Base-by-base conservation (phyloP, 37 sponge, comb jelly and placozoan genomes). In the Ianthella basta region DNA sequence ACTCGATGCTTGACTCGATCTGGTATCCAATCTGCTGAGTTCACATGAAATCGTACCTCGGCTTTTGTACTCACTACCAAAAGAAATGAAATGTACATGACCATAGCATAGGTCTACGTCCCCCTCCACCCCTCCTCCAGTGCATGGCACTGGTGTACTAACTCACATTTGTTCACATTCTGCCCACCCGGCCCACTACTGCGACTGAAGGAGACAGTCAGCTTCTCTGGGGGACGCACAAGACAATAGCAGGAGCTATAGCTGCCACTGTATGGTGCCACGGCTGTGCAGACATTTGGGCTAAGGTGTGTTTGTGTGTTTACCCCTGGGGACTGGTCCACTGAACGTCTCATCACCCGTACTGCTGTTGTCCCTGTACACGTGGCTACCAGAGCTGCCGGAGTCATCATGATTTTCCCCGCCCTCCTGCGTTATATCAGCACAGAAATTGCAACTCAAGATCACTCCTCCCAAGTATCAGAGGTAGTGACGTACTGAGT, bases 181-280 rank as follows among this genome's bases (percentile, higher is more conserved):
- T 97, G 97, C 32, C 97, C 97, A 23, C 97, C 97, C 19, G 97
- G 97, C 0, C 97, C 97, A 65, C 96, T 85, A 39, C 97, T 95
- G 30, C 89, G 39, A n/a, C 84, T 56, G 80, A 79, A 96, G 19
- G 68, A 36, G 0, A 93, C 59, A 0, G 55, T 80, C 50, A 96
- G 60, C 56, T 93, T 96, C 4, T 96, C 97, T 93, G 61, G 21
- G n/a, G n/a, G n/a, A n/a, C n/a, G n/a, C n/a, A n/a, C n/a, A n/a
- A n/a, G n/a, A 30, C 24, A 30, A 24, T 10, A 63, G 24, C 36
- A 70, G 3, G 4, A 27, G 1, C 32, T 19, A 70, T 37, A 15
- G 20, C 30, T 30, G 72, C 36, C n/a, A n/a, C n/a, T 70, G 4
- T 30, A n/a, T 19, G 37, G 37, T 70, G 1, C 24, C 36, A 37